Evolutionary conservation across 2,797 vertebrate species (phyloP).

Genomic region (Schizopygopsis malacanthus): DNA sequence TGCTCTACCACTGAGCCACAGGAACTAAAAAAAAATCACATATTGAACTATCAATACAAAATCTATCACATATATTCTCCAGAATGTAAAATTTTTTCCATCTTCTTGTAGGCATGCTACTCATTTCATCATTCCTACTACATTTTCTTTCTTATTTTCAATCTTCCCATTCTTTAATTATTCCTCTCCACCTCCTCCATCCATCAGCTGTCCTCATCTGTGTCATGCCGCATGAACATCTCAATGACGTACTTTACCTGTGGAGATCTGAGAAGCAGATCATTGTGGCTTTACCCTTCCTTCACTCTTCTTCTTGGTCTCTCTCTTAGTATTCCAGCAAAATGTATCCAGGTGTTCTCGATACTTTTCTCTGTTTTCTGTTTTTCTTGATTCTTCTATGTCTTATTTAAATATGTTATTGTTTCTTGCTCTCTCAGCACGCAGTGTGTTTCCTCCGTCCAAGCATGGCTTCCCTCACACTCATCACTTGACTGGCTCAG

Average conservation of each 20-base stretch:
- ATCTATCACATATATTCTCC: not conserved
- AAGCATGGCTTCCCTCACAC: slow-evolving; percentile 34
- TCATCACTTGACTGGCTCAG: slow-evolving; percentile 18
- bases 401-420: slow-evolving; percentile 22
- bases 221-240: slow-evolving; percentile 33
- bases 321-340: not conserved
- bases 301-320: slow-evolving; percentile 21
- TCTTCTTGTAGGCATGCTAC: slow-evolving; percentile 2
- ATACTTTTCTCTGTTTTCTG: not conserved
- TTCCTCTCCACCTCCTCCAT: slow-evolving; percentile 2
- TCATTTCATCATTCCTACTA: not conserved
- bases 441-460: slow-evolving; percentile 4
- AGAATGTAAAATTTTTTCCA: not conserved
- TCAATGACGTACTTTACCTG: slow-evolving; percentile 40
- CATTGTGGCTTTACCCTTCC: slow-evolving; percentile 12
- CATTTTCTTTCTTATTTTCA: not conserved
- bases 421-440: not conserved
- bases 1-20: too few species aligned
- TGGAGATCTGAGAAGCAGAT: slow-evolving; percentile 32
- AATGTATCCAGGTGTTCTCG: slow-evolving; percentile 21
- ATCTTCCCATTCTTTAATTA: slow-evolving; percentile 2
- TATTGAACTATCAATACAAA: not conserved
- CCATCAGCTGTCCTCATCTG: not conserved
- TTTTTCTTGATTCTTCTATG: not conserved
- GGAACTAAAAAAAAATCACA: not conserved